Evolutionary conservation across 2,797 vertebrate genomes (phyloP).

Genomic region (Sebastes diploproa): DNA sequence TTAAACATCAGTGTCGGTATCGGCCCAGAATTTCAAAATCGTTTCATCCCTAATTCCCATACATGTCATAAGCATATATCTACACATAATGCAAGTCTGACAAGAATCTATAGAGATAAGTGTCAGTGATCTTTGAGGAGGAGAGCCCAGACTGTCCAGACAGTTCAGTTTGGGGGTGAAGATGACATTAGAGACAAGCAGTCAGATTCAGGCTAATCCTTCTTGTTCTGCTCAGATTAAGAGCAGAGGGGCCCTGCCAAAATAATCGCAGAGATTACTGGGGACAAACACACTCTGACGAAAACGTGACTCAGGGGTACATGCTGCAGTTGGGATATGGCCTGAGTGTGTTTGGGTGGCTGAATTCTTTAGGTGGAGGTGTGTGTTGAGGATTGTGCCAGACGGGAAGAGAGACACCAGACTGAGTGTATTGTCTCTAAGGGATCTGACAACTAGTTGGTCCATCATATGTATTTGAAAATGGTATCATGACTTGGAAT

Average conservation of each 20-base stretch:
- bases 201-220: slow-evolving; percentile 66
- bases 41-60: too few species aligned
- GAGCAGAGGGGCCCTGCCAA: slow-evolving; percentile 33
- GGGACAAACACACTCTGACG: slow-evolving; percentile 15
- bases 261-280: slow-evolving; percentile 64
- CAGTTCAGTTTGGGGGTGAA: slow-evolving; percentile 33
- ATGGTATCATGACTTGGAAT: slow-evolving; percentile 15
- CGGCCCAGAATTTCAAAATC: too few species aligned
- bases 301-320: slow-evolving; percentile 50
- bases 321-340: neutral
- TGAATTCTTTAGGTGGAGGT: neutral
- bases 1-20: too few species aligned
- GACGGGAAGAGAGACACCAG: neutral
- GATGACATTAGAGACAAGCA: slow-evolving; percentile 36
- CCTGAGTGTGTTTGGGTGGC: neutral
- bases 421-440: neutral
- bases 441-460: neutral
- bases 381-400: neutral
- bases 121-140: neutral
- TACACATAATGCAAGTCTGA: neutral
- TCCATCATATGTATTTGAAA: neutral
- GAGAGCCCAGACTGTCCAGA: slow-evolving; percentile 5
- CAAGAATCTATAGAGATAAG: neutral
- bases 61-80: neutral
- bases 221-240: slow-evolving; percentile 65